Evolutionary conservation across 1,140 invertebrate genomes (phyloP), one percentile per base, ranked within the genome.

Genomic region (Drosophila athabasca): DNA sequence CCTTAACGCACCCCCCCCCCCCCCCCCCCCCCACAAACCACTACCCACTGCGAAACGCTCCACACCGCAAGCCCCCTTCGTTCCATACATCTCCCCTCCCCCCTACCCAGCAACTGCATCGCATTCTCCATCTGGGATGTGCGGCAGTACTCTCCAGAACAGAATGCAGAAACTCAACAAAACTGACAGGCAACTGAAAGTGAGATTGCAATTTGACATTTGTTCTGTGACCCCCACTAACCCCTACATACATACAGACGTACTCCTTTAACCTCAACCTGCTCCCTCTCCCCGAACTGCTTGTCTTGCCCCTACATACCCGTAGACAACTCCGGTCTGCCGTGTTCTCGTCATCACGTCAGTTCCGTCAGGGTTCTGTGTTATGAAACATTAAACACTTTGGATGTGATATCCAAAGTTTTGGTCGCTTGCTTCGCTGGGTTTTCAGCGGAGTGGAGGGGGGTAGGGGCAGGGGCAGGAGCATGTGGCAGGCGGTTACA

Each of bases 351-450:
- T 26, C 41, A 22, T 52, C 35, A 48, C 29, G 26, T 75, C 44
- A 50, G 57, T 48, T 53, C 29, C 29, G 35, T 44, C 53, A 55
- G 65, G 58, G 65, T 59, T 58, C 69, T 74, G 68, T 64, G 78
- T 76, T 87, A 87, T 87, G 82, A 87, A 87, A 82, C 83, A 87
- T 87, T 87, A 79, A 87, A 76, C 83, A 88, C 70, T 87, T 79
- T 85, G 74, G 74, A 77, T 69, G 81, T 11, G 31, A 35, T 58
- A 49, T 65, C 66, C 13, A 58, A 68, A 68, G 66, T 69, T 69
- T 69, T 65, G 59, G 62, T 19, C 68, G 51, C 50, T 26, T 22
- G 50, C 65, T 41, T 31, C 43, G 9, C 41, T 61, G 15, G 44
- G 1, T 39, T 39, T 31, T 48, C n/a, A 29, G 22, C 6, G 6